Evolutionary conservation across 2,113 vertebrate genomes (phyloP).

Genomic region (Podiceps cristatus): DNA sequence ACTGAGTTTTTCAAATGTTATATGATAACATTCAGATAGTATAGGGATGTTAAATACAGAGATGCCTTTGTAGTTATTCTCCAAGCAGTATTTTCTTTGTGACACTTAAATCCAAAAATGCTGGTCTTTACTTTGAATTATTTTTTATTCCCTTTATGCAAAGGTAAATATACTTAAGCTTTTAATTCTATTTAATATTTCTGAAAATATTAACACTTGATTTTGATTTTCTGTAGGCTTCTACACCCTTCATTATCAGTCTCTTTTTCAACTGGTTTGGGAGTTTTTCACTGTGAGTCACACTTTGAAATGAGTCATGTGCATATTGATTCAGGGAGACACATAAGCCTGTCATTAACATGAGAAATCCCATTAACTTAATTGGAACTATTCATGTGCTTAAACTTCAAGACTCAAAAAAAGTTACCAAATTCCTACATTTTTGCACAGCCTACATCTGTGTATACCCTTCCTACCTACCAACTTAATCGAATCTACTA

Average conservation of each 20-base stretch:
- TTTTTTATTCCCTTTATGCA: neutral
- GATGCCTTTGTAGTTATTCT: neutral
- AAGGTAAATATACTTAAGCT: neutral
- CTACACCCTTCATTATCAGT: neutral
- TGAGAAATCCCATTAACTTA: slow-evolving; percentile 39
- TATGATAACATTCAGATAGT: neutral
- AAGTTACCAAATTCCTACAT: neutral
- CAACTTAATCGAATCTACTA: neutral
- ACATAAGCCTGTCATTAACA: slow-evolving; percentile 9
- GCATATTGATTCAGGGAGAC: neutral
- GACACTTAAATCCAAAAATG: neutral
- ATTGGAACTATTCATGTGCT: neutral
- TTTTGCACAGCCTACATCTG: neutral
- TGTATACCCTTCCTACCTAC: neutral
- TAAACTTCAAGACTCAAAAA: neutral
- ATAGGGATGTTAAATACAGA: neutral
- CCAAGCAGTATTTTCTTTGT: neutral
- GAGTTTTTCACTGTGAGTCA: slow-evolving; percentile 41
- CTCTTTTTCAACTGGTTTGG: neutral
- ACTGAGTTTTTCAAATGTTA: slow-evolving; percentile 19
- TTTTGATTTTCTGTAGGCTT: neutral
- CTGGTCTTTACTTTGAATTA: neutral
- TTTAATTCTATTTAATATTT: slow-evolving; percentile 6
- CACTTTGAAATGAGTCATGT: slow-evolving; percentile 51
- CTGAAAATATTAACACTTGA: neutral